Conservation (phyloP, 2,797 vertebrate species). For the Alcedo quadribrachys region DNA sequence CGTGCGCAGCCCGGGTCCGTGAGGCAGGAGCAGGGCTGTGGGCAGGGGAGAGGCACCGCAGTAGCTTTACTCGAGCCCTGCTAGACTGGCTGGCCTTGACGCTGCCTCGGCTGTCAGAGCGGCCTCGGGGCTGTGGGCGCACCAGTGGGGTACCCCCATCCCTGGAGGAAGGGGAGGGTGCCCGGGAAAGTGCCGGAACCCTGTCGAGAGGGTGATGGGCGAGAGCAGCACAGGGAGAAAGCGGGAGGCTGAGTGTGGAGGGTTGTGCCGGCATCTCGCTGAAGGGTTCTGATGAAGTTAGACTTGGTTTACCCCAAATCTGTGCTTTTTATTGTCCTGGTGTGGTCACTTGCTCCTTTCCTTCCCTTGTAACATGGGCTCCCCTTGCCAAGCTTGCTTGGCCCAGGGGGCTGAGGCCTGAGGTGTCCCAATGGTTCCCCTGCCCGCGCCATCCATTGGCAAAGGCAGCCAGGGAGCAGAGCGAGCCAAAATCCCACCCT, state of each 20-base stretch:
- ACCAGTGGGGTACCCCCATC: accelerated
- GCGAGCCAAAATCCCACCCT: background rate
- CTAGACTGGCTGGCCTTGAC: accelerated
- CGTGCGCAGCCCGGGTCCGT: background rate
- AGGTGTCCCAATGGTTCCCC: accelerated
- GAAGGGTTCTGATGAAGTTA: background rate
- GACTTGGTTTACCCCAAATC: background rate
- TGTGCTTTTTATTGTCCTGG: background rate
- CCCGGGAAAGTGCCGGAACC: background rate
- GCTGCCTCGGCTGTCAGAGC: accelerated
- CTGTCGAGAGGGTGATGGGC: background rate
- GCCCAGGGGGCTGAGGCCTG: background rate
- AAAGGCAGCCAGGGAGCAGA: background rate
- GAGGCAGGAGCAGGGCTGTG: background rate
- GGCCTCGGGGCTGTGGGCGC: background rate
- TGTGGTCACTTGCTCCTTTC: accelerated
- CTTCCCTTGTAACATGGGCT: background rate
- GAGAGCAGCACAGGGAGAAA: background rate
- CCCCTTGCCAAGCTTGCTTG: accelerated
- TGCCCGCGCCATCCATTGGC: accelerated
- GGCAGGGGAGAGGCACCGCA: background rate
- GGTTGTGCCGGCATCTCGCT: background rate
- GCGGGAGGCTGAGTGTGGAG: accelerated
- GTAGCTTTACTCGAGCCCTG: background rate
- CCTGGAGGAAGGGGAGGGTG: background rate